These are phyloP conservation scores for Scaptomyza graminum DNA, from an alignment of 1,140 invertebrate species.

Conservation along the genomic window DNA sequence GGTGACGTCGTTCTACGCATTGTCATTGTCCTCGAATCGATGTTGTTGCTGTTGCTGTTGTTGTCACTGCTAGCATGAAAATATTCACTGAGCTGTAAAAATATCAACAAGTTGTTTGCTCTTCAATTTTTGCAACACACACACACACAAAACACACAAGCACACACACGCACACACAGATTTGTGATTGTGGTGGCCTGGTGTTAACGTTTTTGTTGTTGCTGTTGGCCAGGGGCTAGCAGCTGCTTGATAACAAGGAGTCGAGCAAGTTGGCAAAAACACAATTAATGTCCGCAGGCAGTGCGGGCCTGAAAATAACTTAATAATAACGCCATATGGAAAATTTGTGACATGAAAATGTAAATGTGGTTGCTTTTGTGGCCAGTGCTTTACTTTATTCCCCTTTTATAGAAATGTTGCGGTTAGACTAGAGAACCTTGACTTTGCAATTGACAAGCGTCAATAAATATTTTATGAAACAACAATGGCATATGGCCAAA, in stretches of 20 bases:
- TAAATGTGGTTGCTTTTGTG: slow-evolving; percentile 19
- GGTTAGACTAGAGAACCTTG: slow-evolving; percentile 42
- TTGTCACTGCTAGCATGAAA: slow-evolving; percentile 52
- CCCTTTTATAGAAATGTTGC: slow-evolving; percentile 16
- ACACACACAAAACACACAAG: slow-evolving; percentile 29
- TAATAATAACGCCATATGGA: slow-evolving; percentile 77
- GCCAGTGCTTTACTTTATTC: slow-evolving; percentile 36
- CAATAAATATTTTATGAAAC: slow-evolving; percentile 56
- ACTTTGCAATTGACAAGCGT: slow-evolving; percentile 35
- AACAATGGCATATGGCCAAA: slow-evolving; percentile 30
- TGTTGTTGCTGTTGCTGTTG: slow-evolving; percentile 21
- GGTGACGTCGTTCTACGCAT: slow-evolving; percentile 63
- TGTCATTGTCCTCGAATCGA: slow-evolving; percentile 35
- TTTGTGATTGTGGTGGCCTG: slow-evolving; percentile 32
- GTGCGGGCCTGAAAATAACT: slow-evolving; percentile 68
- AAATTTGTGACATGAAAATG: slow-evolving; percentile 63
- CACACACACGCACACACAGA: slow-evolving; percentile 13
- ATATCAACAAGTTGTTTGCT: slow-evolving; percentile 82
- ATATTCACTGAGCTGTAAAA: slow-evolving; percentile 80
- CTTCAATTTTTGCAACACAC: slow-evolving; percentile 58
- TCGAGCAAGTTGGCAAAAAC: slow-evolving; percentile 50
- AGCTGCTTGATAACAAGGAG: slow-evolving; percentile 63
- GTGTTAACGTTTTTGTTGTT: slow-evolving; percentile 11
- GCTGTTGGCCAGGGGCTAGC: slow-evolving; percentile 48
- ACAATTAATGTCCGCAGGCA: slow-evolving; percentile 69